Evolutionary conservation across 2,113 vertebrate species (phyloP).

Genomic region (Sylvilagus bachmani): DNA sequence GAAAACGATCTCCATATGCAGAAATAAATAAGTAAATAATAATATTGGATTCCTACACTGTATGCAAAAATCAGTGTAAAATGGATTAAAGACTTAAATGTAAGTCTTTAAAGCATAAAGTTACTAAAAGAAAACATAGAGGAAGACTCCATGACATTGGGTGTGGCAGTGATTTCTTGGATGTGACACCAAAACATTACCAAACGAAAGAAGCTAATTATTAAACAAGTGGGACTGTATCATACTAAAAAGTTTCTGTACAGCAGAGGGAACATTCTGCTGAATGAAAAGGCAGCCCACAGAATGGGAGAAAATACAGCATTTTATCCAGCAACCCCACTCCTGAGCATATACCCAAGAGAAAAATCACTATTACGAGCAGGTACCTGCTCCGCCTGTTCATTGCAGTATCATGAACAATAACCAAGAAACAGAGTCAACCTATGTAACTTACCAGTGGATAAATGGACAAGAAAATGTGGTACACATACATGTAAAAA

Average conservation of each 20-base stretch:
- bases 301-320: background rate
- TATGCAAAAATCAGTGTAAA: background rate
- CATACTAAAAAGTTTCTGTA: background rate
- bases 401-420: background rate
- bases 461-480: background rate
- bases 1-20: background rate
- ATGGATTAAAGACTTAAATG: background rate
- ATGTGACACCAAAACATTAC: background rate
- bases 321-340: background rate
- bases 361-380: background rate
- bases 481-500: too few relatives aligned
- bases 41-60: too few relatives aligned
- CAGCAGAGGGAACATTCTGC: background rate
- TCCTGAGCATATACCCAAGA: background rate
- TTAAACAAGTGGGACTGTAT: background rate
- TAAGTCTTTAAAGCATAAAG: background rate
- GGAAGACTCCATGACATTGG: background rate
- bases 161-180: background rate
- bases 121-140: background rate
- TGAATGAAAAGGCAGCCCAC: background rate
- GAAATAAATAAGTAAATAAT: background rate
- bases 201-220: background rate
- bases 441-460: background rate
- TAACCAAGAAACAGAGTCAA: background rate
- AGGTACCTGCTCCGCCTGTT: background rate